Percentiles rank a stretch among this genome's conserved stretches.
These are phyloP conservation scores for Petaurus breviceps DNA, from an alignment of 2,113 vertebrate species.

Conservation along the genomic window DNA sequence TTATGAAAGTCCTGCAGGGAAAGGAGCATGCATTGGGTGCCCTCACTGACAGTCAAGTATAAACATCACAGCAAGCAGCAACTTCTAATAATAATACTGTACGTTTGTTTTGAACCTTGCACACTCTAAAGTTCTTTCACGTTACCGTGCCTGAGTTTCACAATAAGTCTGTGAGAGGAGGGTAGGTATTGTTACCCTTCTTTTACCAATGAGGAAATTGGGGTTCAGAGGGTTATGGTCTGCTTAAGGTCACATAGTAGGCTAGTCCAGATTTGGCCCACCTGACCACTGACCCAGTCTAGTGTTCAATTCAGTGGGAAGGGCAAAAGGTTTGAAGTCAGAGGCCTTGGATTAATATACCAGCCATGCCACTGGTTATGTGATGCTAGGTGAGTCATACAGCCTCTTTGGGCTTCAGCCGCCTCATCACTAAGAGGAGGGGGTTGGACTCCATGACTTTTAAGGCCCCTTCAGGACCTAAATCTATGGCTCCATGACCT, in stretches of 20 bases:
- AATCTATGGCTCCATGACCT: background rate
- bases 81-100: background rate
- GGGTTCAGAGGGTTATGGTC: background rate
- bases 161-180: background rate
- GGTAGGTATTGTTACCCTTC: background rate
- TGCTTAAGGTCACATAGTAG: background rate
- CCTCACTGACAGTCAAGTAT: background rate
- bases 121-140: background rate
- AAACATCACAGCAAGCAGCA: background rate
- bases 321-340: background rate
- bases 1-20: background rate
- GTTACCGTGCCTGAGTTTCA: background rate
- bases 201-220: background rate
- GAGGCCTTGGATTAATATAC: background rate
- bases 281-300: background rate
- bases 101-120: background rate
- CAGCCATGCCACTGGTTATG: background rate
- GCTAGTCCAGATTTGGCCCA: background rate
- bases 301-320: background rate
- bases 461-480: background rate
- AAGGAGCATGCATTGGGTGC: background rate
- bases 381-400: background rate
- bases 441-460: background rate
- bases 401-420: background rate
- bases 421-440: background rate